These are phyloP conservation scores for Pseudotriccus pelzelni DNA, from an alignment of 2,797 vertebrate genomes.

Conservation along the genomic window DNA sequence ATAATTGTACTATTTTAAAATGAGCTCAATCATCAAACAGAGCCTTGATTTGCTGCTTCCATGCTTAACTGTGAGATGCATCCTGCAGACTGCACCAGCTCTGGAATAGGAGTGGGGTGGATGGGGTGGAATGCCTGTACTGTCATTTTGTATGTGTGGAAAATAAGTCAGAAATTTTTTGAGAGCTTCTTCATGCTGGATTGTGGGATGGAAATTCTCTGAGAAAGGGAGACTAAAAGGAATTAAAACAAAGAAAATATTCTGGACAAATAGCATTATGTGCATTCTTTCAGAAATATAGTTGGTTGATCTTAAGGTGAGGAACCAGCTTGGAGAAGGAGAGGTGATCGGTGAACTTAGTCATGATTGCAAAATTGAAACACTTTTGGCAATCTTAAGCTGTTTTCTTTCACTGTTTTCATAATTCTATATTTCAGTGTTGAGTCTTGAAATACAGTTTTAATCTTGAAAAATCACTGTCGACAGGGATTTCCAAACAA, in stretches of 20 bases:
- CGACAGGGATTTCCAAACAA: not conserved
- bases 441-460: not conserved
- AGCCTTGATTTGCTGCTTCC: not conserved
- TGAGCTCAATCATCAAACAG: not conserved
- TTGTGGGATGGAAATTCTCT: not conserved
- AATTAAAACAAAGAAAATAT: not conserved
- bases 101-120: not conserved
- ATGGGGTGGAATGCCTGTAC: not conserved
- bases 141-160: not conserved
- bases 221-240: not conserved
- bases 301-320: not conserved
- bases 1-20: not conserved
- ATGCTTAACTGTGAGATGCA: not conserved
- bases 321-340: not conserved
- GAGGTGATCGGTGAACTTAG: not conserved
- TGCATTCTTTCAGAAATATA: not conserved
- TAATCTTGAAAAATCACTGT: not conserved
- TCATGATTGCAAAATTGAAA: not conserved
- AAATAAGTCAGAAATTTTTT: not conserved
- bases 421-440: not conserved
- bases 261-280: not conserved
- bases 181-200: not conserved
- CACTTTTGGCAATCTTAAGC: not conserved
- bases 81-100: not conserved
- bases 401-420: not conserved